These are phyloP conservation scores for Galerucella calmariensis DNA, from an alignment of 2,888 invertebrate genomes.

Conservation along the genomic window DNA sequence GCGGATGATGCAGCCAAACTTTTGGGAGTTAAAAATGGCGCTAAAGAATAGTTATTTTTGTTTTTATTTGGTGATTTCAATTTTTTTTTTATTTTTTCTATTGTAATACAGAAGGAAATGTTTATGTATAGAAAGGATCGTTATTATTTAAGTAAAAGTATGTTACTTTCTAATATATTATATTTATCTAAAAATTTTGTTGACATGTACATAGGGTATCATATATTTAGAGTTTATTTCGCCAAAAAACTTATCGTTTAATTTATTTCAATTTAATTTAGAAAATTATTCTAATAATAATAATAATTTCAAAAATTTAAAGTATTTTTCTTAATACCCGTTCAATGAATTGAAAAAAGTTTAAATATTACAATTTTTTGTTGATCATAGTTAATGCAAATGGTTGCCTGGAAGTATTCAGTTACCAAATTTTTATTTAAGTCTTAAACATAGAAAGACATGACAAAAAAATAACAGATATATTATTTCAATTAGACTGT, in stretches of 20 bases:
- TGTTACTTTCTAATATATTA: constrained; percentile 26
- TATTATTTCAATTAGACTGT: too few species aligned
- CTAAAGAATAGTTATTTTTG: constrained; percentile 49
- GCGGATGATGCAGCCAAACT: constrained; percentile 89
- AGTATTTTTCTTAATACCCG: background rate
- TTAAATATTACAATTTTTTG: too few species aligned
- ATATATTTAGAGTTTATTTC: background rate
- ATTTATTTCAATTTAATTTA: background rate
- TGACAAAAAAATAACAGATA: too few species aligned
- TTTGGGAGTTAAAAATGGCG: constrained; percentile 77
- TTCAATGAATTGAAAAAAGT: too few species aligned
- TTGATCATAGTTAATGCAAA: too few species aligned
- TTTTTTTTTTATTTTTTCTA: constrained; percentile 6
- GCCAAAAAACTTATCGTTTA: background rate
- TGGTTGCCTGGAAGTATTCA: too few species aligned
- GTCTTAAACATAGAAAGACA: too few species aligned
- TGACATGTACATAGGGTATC: constrained; percentile 4
- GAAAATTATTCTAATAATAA: background rate
- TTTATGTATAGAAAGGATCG: constrained; percentile 18
- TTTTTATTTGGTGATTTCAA: constrained; percentile 16
- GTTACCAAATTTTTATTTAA: too few species aligned
- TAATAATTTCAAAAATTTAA: background rate
- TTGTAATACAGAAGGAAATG: constrained; percentile 28
- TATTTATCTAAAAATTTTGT: constrained; percentile 26
- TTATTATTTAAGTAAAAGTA: constrained; percentile 11